These are phyloP conservation scores for Eurypyga helias DNA, from an alignment of 2,113 vertebrate genomes.

Conservation along the genomic window DNA sequence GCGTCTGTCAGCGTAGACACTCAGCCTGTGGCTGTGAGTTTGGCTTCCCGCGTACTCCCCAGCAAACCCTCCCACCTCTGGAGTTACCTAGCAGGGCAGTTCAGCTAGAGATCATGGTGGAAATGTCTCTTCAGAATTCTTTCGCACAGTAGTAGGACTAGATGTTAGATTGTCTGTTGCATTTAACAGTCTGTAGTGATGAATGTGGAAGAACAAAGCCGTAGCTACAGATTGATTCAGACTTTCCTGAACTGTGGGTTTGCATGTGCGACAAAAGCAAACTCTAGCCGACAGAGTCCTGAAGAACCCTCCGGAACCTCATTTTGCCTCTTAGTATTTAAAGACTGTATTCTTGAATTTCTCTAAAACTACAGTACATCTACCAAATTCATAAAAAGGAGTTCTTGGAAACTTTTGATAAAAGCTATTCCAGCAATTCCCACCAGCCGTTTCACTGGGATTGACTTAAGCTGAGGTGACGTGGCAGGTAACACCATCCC, in stretches of 20 bases:
- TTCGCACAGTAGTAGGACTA: neutral
- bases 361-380: neutral
- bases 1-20: accelerated
- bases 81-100: neutral
- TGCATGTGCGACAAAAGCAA: neutral
- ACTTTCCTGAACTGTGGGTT: neutral
- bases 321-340: neutral
- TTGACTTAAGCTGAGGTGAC: neutral
- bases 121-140: neutral
- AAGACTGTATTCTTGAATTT: neutral
- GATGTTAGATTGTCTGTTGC: neutral
- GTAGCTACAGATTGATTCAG: neutral
- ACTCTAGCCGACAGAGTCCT: neutral
- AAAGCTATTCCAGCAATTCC: neutral
- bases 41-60: neutral
- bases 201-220: neutral
- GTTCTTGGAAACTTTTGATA: neutral
- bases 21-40: neutral
- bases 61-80: neutral
- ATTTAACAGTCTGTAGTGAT: neutral
- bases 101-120: neutral
- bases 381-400: neutral
- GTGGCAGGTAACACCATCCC: neutral
- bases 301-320: neutral
- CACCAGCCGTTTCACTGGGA: neutral